Evolutionary conservation across 1,140 invertebrate genomes (phyloP).

Genomic region (Solenopsis invicta): DNA sequence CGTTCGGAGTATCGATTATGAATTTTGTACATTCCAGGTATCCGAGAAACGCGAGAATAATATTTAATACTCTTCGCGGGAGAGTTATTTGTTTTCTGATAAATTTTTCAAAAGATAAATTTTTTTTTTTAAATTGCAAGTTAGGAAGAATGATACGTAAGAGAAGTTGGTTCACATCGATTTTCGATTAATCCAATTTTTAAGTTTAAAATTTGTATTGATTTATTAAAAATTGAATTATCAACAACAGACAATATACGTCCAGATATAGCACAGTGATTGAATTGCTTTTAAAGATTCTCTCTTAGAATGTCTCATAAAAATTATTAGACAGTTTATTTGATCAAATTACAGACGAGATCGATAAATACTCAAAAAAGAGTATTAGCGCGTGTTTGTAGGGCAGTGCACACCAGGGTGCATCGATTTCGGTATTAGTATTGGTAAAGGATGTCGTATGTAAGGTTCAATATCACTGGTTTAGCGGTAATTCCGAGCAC

Average conservation of each 20-base stretch:
- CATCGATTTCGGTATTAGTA: not conserved
- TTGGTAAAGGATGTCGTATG: not conserved
- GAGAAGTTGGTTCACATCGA: not conserved
- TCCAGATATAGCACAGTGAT: not conserved
- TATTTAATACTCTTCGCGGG: not conserved
- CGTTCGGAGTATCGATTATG: not conserved
- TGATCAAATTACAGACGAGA: not conserved
- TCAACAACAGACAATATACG: not conserved
- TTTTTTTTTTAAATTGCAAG: not conserved
- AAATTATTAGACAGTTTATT: not conserved
- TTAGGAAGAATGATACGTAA: not conserved
- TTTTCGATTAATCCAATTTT: not conserved
- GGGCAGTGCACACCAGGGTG: not conserved
- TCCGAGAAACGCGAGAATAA: constrained; percentile 6
- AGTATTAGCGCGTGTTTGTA: not conserved
- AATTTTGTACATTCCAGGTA: not conserved
- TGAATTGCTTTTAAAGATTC: not conserved
- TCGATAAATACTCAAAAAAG: not conserved
- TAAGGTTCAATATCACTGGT: not conserved
- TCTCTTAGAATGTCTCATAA: not conserved
- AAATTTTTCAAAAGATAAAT: constrained; percentile 8
- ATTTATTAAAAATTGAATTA: not conserved
- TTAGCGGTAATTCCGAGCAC: not conserved
- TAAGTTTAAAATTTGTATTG: not conserved
- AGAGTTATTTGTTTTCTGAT: not conserved